Evolutionary conservation across 1,140 invertebrate genomes (phyloP), one percentile per base, ranked within the genome.

Genomic region (Diprion similis): DNA sequence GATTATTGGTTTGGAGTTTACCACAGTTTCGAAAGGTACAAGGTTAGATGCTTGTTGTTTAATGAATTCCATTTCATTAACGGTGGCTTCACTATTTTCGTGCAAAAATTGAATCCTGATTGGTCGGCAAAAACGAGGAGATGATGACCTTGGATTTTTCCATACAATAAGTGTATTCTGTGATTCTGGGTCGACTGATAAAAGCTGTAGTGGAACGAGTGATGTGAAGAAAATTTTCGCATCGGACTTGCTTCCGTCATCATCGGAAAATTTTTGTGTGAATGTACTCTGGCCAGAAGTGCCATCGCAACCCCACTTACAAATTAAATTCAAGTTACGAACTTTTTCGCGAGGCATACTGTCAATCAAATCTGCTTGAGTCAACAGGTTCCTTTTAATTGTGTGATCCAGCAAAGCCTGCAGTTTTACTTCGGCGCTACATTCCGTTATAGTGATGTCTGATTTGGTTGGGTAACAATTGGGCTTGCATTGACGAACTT

Each of bases 121-220:
- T 1, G 78, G 80, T 68, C 81, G 70, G 74, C 83, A 84, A 80
- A 78, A 84, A 70, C 78, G 70, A 24, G 80, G 73, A 10, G 80
- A 85, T 47, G 78, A 84, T 68, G 82, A 77, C 68, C 74, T 76
- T 73, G 73, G 77, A 79, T 84, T 86, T 78, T 80, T 72, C 80
- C 83, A 83, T 51, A 82, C 48, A 75, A 80, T 71, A 66, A 70
- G 75, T 64, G 46, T 73, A 59, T 74, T 72, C 48, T 73, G 68
- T 47, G 68, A 71, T 68, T n/a, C 15, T 46, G 37, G 46, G 15
- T 66, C 66, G 11, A 17, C 17, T 68, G 8, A 18, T 17, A 74
- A 68, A n/a, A 78, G 64, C 51, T 78, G 70, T 67, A 84, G 70
- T 51, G 81, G 77, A 7, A 83, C 78, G 46, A 82, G 67, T 11